phyloP scores from a whole-genome alignment of 2,113 vertebrate genomes.

The Colaptes auratus region DNA sequence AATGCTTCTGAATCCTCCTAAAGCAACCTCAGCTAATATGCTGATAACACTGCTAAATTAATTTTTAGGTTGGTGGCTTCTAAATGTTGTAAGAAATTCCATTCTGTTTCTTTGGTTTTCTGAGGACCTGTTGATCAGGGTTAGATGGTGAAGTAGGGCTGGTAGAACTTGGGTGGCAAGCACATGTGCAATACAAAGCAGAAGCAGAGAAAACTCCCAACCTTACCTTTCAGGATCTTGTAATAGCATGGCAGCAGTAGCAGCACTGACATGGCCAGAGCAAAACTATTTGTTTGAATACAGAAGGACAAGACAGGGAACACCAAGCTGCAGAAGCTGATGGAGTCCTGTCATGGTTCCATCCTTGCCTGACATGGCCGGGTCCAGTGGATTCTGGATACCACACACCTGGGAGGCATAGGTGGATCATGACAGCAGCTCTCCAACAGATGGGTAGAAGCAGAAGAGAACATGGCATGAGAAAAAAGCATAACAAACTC shows the following conservation, averaged over 20 bases:
- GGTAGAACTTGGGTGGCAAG: background rate
- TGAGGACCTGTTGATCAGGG: background rate
- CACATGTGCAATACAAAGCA: background rate
- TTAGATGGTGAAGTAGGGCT: background rate
- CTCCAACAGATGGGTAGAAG: background rate
- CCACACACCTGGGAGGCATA: background rate
- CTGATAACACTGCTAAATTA: background rate
- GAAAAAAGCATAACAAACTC: background rate
- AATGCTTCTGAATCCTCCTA: background rate
- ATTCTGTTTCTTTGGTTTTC: background rate
- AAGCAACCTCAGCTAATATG: background rate
- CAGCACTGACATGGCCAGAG: fast-evolving
- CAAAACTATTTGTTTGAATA: background rate
- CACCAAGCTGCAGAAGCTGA: background rate
- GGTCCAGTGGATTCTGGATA: background rate
- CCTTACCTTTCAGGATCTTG: background rate
- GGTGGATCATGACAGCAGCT: background rate
- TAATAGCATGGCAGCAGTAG: background rate
- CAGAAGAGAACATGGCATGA: fast-evolving
- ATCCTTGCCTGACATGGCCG: background rate
- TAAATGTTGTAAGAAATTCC: background rate
- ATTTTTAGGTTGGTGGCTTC: background rate
- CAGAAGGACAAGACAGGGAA: background rate
- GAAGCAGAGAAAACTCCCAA: background rate
- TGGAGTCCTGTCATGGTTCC: background rate